Evolutionary conservation across 2,797 vertebrate species (phyloP), one percentile per base, ranked within the genome.

Genomic region (Sebastolobus altivelis): DNA sequence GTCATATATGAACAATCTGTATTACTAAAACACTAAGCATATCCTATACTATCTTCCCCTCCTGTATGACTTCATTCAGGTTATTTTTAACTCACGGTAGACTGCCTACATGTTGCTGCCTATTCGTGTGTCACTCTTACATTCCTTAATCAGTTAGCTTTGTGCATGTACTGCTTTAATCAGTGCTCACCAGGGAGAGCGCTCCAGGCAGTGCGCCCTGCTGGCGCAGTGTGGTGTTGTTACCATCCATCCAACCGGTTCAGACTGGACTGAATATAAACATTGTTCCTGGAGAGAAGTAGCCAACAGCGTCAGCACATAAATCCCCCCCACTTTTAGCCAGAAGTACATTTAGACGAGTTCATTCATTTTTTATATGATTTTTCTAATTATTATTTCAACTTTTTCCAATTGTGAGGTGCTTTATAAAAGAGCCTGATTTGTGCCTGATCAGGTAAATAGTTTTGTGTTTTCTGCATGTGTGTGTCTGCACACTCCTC

Each of bases 201-300:
- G 54, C 35, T 59, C 16, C 46, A 66, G 65, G 52, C 72, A 56
- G 75, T 85, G 73, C 72, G 37, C 76, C 72, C 80, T 78, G 33
- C 79, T 74, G 88, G 71, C 75, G 86, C 65, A 46, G 8, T 6
- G 61, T 46, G 79, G 84, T 46, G 78, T 18, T 83, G 74, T 75
- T 84, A 43, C 83, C 74, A 76, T 88, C 78, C 76, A 87, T 69
- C 69, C 69, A 92, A 91, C 93, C 89, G 89, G 93, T 92, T 94
- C 87, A 90, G 88, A 94, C 93, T 88, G 93, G 93, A 87, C 83
- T 62, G 72, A 60, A 54, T 80, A 76, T 74, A 22, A 75, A 80
- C 75, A 70, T 73, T 67, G 84, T 85, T 87, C 43, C 72, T 70
- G 40, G 69, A 61, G 54, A 79, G 83, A 75, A 43, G 25, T 25